A percentile compares a stretch with the other conserved stretches of the same genome.
Conservation (phyloP, 2,888 invertebrate species). For the Eretmocerus hayati region DNA sequence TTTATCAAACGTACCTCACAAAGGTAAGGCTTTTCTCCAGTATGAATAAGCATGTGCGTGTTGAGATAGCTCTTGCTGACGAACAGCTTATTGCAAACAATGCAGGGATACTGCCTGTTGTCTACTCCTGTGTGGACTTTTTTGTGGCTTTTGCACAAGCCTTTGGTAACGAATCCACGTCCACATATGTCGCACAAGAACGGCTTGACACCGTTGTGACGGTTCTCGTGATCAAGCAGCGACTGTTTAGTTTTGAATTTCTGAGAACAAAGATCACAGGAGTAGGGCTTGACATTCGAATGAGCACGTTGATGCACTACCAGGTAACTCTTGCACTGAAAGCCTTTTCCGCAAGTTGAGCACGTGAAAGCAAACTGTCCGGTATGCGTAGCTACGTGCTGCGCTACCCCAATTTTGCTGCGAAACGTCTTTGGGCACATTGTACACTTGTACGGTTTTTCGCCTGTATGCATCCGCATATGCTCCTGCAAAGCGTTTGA, state of each 20-base stretch:
- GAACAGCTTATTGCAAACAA: slow-evolving; percentile 55
- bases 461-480: slow-evolving; percentile 56
- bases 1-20: slow-evolving; percentile 49
- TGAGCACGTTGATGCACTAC: slow-evolving; percentile 57
- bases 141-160: slow-evolving; percentile 55
- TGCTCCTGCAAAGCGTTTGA: too few relatives aligned
- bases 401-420: slow-evolving; percentile 53
- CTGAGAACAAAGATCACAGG: slow-evolving; percentile 53
- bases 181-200: slow-evolving; percentile 55
- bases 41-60: slow-evolving; percentile 55
- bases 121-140: slow-evolving; percentile 55
- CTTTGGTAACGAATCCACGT: slow-evolving; percentile 55
- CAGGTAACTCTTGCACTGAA: slow-evolving; percentile 56
- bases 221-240: slow-evolving; percentile 54
- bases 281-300: slow-evolving; percentile 54
- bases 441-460: slow-evolving; percentile 54
- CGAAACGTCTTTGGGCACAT: slow-evolving; percentile 55
- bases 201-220: slow-evolving; percentile 56
- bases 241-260: slow-evolving; percentile 58
- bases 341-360: slow-evolving; percentile 56
- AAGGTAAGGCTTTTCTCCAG: slow-evolving; percentile 55
- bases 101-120: slow-evolving; percentile 55
- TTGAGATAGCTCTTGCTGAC: slow-evolving; percentile 57
- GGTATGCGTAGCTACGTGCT: slow-evolving; percentile 57
- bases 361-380: slow-evolving; percentile 54